Evolutionary conservation across 1,140 invertebrate species (phyloP), one percentile per base, ranked within the genome.

Genomic region (Paralvinella palmiformis): DNA sequence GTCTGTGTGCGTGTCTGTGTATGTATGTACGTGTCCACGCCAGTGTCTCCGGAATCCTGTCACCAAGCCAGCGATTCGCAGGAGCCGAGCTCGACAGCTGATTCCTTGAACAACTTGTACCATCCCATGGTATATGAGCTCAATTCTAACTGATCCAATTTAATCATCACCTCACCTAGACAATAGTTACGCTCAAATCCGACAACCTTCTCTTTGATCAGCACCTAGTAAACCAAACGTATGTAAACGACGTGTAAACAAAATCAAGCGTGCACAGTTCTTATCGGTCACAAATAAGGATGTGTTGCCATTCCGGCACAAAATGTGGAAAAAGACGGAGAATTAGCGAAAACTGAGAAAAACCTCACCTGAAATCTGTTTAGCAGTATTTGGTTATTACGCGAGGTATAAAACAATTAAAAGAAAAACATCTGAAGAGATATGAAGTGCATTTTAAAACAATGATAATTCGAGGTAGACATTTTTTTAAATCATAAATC

Each of bases 231-330:
- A 41, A 13, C 37, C 10, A 41, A 41, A 32, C 15, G 6, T 58
- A 10, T 58, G 7, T 7, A 58, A 32, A 27, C 27, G 6, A 58
- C 7, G 6, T 13, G 13, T 32, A 32, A 32, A 6, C 27, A 32
- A 10, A 7, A 59, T n/a, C 31, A 36, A 20, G 17, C 32, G 37
- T 60, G 17, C 15, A 64, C 50, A 22, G 37, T 22, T 15, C 29
- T 37, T 59, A 36, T n/a, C 24, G 36, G 44, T 33, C 27, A 36
- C 63, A 64, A 61, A 62, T 32, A 10, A 41, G 10, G n/a, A 41
- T 41, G 37, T 41, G 10, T 41, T 10, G 10, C n/a, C 10, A 41
- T 41, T n/a, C n/a, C n/a, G 10, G 10, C 37, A 10, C 37, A 41
- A 41, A 41, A 41, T 41, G 10, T 10, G 10, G 37, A n/a, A 41